A percentile compares a stretch with the other conserved stretches of the same genome.
These are phyloP conservation scores for Chelonoidis abingdonii DNA, from an alignment of 2,113 vertebrate genomes.

Conservation along the genomic window DNA sequence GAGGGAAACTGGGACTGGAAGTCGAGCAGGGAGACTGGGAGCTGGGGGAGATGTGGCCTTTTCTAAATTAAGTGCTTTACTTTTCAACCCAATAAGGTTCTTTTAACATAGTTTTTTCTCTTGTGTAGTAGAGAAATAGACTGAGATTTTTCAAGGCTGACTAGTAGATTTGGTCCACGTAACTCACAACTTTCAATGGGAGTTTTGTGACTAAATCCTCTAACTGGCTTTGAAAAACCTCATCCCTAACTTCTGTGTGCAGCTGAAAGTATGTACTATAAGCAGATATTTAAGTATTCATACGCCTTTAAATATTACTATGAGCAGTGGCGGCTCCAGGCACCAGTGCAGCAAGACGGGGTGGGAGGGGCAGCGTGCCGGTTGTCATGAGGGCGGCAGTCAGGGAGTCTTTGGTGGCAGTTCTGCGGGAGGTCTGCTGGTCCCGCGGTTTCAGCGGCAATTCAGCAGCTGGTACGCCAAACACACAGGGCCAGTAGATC, in stretches of 20 bases:
- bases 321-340: background rate
- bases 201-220: background rate
- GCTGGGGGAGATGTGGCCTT: conserved; percentile 16
- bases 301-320: background rate
- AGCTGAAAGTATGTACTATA: background rate
- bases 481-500: no score
- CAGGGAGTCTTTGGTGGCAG: no score
- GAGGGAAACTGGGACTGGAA: background rate
- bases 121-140: background rate
- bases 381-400: no score
- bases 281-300: background rate
- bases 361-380: no score
- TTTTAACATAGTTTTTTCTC: background rate
- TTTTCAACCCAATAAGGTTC: background rate
- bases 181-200: background rate
- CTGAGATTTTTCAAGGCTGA: background rate
- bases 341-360: no score
- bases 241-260: background rate
- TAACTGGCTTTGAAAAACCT: background rate
- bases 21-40: background rate
- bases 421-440: no score
- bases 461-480: no score
- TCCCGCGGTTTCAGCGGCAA: no score
- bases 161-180: background rate
- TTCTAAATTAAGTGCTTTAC: conserved; percentile 31